These are phyloP conservation scores for Hyles vespertilio DNA, from an alignment of 1,140 invertebrate species.

Conservation along the genomic window DNA sequence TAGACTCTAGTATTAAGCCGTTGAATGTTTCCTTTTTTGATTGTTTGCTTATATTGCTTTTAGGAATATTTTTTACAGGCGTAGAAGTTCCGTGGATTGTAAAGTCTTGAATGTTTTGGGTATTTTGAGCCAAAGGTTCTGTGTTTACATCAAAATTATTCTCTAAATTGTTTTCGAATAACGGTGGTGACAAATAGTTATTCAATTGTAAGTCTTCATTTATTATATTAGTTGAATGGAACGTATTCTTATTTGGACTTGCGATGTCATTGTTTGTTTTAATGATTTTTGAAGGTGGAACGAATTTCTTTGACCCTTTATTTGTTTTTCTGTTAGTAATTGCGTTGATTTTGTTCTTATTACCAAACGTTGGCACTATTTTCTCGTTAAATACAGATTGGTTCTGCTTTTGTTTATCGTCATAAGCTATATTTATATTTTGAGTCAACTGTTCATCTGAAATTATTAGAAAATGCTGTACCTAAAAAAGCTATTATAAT, in stretches of 20 bases:
- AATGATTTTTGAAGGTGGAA: conserved; percentile 24
- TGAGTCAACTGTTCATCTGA: no score
- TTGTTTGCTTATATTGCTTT: not conserved
- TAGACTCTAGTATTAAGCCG: conserved; percentile 37
- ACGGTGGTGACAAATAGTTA: no score
- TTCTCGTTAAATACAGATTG: conserved; percentile 6
- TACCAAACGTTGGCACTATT: conserved; percentile 30
- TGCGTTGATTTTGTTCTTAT: conserved; percentile 17
- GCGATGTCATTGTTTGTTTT: not conserved
- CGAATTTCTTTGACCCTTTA: conserved; percentile 30
- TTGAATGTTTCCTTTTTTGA: conserved; percentile 24
- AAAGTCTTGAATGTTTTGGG: no score
- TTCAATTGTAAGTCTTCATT: no score
- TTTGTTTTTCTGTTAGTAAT: conserved; percentile 3
- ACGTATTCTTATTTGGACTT: no score
- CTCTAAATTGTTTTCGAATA: not conserved
- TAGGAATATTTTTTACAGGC: no score
- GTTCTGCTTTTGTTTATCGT: not conserved
- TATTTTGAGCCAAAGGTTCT: not conserved
- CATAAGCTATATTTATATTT: no score
- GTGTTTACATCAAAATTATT: not conserved
- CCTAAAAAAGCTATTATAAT: no score
- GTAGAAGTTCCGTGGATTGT: no score
- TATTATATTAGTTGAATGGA: no score
- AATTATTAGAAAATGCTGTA: no score